Evolutionary conservation across 2,888 invertebrate species (phyloP).

Genomic region (Drosophila neutralis): DNA sequence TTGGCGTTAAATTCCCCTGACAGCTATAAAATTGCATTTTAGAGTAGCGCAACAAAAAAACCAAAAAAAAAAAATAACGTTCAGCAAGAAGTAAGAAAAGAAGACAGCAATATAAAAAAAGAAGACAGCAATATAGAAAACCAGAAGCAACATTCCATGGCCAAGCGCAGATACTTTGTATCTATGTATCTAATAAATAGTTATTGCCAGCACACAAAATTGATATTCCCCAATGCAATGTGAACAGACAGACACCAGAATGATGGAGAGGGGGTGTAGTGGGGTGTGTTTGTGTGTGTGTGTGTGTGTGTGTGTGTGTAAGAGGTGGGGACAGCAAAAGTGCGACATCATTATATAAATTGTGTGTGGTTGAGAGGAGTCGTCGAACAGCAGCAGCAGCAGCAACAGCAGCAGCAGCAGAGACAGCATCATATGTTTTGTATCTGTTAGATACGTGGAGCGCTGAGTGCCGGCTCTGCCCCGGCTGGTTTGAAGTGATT

Average conservation of each 20-base stretch:
- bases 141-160: conserved; percentile 28
- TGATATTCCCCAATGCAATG: conserved; percentile 71
- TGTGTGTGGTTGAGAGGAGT: conserved; percentile 38
- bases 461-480: conserved; percentile 13
- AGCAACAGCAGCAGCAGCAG: conserved; percentile 25
- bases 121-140: background rate
- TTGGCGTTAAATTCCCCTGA: conserved; percentile 83
- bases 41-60: conserved; percentile 63
- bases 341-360: conserved; percentile 81
- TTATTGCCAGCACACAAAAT: conserved; percentile 76
- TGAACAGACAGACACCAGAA: conserved; percentile 2
- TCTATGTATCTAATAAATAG: conserved; percentile 80
- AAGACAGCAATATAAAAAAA: conserved; percentile 17
- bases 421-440: conserved; percentile 76
- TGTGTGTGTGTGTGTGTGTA: background rate
- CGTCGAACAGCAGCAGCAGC: background rate
- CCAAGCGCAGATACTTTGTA: conserved; percentile 60
- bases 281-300: background rate
- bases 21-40: conserved; percentile 84
- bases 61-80: conserved; percentile 9
- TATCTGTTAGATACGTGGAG: conserved; percentile 69
- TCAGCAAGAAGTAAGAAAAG: conserved; percentile 10
- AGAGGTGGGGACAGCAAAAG: conserved; percentile 56
- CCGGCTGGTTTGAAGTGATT: conserved; percentile 66
- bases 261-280: background rate